Evolutionary conservation across 2,888 invertebrate species (phyloP).

Genomic region (Acronicta psi): DNA sequence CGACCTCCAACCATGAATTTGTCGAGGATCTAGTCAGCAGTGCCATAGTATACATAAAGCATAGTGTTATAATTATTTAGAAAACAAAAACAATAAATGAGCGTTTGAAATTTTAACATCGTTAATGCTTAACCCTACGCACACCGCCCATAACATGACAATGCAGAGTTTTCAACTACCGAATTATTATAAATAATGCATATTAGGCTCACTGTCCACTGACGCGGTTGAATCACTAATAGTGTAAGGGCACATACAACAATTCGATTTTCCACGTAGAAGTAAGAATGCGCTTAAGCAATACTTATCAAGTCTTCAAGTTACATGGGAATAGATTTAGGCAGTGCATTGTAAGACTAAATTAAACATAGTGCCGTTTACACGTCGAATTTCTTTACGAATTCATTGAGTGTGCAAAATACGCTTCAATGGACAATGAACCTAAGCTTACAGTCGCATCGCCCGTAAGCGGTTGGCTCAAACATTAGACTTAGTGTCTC

Average conservation of each 20-base stretch:
- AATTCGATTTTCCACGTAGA: constrained; percentile 27
- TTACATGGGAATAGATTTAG: constrained; percentile 31
- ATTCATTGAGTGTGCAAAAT: constrained; percentile 9
- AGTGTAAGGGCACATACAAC: constrained; percentile 21
- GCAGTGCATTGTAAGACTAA: constrained; percentile 46
- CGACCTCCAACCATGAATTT: constrained; percentile 45
- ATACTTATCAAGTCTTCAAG: constrained; percentile 30
- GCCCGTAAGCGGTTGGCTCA: constrained; percentile 54
- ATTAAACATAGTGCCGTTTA: constrained; percentile 42
- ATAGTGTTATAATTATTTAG: constrained; percentile 65
- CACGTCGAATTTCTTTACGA: constrained; percentile 17
- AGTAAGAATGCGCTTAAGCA: constrained; percentile 30
- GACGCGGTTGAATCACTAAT: constrained; percentile 14
- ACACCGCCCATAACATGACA: constrained; percentile 57
- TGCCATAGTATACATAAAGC: constrained; percentile 64
- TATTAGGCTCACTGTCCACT: constrained; percentile 37
- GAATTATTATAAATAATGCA: constrained; percentile 52
- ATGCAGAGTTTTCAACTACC: constrained; percentile 64
- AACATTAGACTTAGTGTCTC: constrained; percentile 38
- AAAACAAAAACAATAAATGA: constrained; percentile 67
- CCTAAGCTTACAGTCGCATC: constrained; percentile 41
- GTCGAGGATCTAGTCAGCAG: constrained; percentile 56
- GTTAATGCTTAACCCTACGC: constrained; percentile 71
- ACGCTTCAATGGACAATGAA: constrained; percentile 30
- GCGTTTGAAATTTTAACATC: constrained; percentile 69